phyloP scores from a whole-genome alignment of 2,113 vertebrate species.

The Ophthalmolycus amberensis region DNA sequence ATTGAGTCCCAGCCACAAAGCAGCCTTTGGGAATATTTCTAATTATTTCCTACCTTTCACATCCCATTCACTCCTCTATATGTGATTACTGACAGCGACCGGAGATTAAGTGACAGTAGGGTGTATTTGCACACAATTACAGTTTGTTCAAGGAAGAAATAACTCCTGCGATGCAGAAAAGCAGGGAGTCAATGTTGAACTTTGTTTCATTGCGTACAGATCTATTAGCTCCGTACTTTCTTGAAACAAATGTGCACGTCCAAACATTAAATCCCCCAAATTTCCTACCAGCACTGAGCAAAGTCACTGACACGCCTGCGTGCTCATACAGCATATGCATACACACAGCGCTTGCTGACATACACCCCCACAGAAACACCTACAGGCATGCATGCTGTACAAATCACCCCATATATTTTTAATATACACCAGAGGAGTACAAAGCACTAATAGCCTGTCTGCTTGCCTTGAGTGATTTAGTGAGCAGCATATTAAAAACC shows the following conservation, averaged over 20 bases:
- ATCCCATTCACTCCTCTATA: constrained; percentile 64
- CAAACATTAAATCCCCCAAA: constrained; percentile 2
- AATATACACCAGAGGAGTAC: constrained; percentile 69
- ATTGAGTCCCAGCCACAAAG: constrained; percentile 60
- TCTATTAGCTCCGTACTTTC: neutral
- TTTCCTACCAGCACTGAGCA: constrained; percentile 2
- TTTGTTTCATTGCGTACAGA: neutral
- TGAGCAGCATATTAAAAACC: constrained; percentile 79
- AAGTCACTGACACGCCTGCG: constrained; percentile 9
- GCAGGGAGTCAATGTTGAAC: constrained; percentile 7
- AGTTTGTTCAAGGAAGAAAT: constrained; percentile 69
- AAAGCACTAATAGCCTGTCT: constrained; percentile 68
- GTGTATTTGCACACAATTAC: constrained; percentile 71
- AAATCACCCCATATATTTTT: constrained; percentile 76
- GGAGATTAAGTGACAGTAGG: constrained; percentile 74
- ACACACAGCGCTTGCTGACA: constrained; percentile 19
- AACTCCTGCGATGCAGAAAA: constrained; percentile 42
- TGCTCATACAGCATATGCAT: constrained; percentile 5
- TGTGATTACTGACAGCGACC: constrained; percentile 76
- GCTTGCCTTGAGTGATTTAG: constrained; percentile 75
- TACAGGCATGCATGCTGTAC: constrained; percentile 74
- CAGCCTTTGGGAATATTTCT: constrained; percentile 80
- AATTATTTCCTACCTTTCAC: constrained; percentile 78
- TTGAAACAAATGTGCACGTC: constrained; percentile 11
- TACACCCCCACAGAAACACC: constrained; percentile 68